Base-by-base conservation (phyloP, 2,888 invertebrate species). In the Altica lythri region DNA sequence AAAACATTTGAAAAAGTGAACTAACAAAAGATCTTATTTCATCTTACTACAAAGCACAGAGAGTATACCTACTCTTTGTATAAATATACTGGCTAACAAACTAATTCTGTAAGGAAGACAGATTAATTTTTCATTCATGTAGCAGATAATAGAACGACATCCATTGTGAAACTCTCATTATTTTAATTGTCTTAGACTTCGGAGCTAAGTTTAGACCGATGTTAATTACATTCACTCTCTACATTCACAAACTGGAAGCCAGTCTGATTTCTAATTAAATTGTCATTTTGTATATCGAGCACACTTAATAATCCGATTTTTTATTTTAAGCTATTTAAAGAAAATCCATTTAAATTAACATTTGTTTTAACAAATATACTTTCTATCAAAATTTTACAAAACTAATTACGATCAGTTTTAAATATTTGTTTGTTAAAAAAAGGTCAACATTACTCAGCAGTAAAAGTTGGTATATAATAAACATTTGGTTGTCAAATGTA, bases 11-110 rank as follows among this genome's bases (percentile, higher is more conserved):
- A 59, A 62, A 40, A 62, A 65, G 60, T 59, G 62, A 60, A 57
- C 57, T 59, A 60, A 61, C 65, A 63, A 63, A 57, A 64, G 61
- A 60, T 63, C 63, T 60, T 59, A 60, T 64, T 67, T 65, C 65
- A 64, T 42, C 45, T 57, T 63, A 62, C 62, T 61, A 69, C 65
- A 68, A 69, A 69, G n/a, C n/a, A n/a, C n/a, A n/a, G 69, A 64
- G 65, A 62, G 65, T 45, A 45, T 49, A 40, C 56, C 48, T 48
- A 22, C 47, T 53, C 55, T 47, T 49, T 50, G 59, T 67, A 64
- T 67, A 67, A 67, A 67, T 67, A 65, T 64, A 62, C 58, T 55
- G 52, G 61, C 61, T 54, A 60, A 65, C 64, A 63, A 65, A 64
- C 64, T 64, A 64, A 65, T 65, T 65, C 61, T 54, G 57, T 59